Percentiles rank a stretch among this genome's conserved stretches.
Evolutionary conservation across 2,888 invertebrate genomes (phyloP).

Genomic region (Noctua janthe): DNA sequence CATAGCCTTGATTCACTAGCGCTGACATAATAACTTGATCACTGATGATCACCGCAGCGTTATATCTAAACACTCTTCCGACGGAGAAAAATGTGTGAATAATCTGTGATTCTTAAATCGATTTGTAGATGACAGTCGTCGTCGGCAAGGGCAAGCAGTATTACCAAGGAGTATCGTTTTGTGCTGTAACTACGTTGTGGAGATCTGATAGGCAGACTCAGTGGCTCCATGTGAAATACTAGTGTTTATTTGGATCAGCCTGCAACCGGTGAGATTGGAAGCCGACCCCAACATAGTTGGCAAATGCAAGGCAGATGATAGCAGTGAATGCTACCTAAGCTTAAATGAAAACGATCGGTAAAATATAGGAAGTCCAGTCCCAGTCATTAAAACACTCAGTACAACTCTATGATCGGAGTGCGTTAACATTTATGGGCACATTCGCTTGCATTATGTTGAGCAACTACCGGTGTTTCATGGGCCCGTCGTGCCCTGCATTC

Average conservation of each 20-base stretch:
- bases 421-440: slow-evolving; percentile 4
- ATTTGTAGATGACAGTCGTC: neutral
- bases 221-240: neutral
- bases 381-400: neutral
- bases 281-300: neutral
- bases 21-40: slow-evolving; percentile 18
- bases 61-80: neutral
- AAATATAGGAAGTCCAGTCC: neutral
- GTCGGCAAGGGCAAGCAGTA: neutral
- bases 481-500: slow-evolving; percentile 41
- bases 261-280: neutral
- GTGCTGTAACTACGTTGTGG: neutral
- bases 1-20: neutral
- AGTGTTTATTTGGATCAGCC: no score
- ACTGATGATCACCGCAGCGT: neutral
- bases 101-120: neutral
- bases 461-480: slow-evolving; percentile 29
- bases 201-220: neutral
- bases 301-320: neutral
- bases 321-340: neutral
- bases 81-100: neutral
- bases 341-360: neutral
- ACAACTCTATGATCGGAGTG: neutral
- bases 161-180: neutral
- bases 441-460: slow-evolving; percentile 34